These are phyloP conservation scores for Proterorhinus semilunaris DNA, from an alignment of 2,113 vertebrate species.

Conservation along the genomic window DNA sequence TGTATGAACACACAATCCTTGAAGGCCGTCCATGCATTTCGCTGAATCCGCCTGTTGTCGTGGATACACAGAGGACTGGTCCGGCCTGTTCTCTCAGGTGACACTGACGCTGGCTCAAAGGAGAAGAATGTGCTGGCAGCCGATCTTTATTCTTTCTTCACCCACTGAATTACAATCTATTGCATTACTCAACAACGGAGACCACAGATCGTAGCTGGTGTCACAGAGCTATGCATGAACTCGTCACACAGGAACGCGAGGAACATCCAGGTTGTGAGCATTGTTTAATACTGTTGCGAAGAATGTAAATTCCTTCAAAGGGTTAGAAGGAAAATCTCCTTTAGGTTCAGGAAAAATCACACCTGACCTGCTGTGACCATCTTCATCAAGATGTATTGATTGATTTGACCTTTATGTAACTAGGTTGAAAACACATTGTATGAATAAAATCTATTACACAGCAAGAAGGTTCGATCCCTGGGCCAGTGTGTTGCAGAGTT, in stretches of 20 bases:
- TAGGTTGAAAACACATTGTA: too few relatives aligned
- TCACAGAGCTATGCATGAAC: neutral
- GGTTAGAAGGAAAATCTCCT: neutral
- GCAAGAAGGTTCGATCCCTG: too few relatives aligned
- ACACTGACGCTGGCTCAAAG: constrained; percentile 40
- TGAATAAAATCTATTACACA: too few relatives aligned
- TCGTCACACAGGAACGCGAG: neutral
- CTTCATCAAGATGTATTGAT: too few relatives aligned
- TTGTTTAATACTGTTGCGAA: neutral
- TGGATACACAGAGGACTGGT: constrained; percentile 54
- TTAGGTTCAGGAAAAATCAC: neutral
- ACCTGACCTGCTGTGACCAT: too few relatives aligned
- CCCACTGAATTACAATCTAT: neutral
- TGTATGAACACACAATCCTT: constrained; percentile 8
- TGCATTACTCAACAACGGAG: neutral
- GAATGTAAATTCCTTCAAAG: neutral
- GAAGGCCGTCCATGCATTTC: constrained; percentile 20
- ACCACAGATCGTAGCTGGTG: neutral
- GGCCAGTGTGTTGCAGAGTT: too few relatives aligned
- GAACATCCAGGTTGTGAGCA: neutral
- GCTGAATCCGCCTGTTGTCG: constrained; percentile 23
- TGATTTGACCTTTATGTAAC: too few relatives aligned
- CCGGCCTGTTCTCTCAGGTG: constrained; percentile 55
- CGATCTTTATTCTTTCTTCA: constrained; percentile 9
- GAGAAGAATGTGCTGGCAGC: constrained; percentile 53